Conservation (phyloP, 2,888 invertebrate genomes). For the Hirtodrosophila histrioides region DNA sequence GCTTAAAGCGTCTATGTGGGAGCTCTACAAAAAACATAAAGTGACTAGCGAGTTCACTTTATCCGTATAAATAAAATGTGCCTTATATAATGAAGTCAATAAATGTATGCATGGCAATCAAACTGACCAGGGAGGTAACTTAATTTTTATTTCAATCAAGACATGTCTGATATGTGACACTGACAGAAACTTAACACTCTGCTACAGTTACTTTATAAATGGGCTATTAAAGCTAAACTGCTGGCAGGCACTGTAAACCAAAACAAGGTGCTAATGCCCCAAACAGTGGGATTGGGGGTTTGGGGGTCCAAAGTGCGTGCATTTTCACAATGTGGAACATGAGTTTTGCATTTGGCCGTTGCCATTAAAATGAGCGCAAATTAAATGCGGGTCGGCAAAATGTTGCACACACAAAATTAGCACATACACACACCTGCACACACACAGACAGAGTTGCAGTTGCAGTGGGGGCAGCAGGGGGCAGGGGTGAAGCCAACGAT, state of each 20-base stretch:
- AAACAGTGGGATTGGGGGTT: slow-evolving; percentile 9
- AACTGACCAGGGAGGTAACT: slow-evolving; percentile 1
- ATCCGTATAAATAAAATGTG: too few relatives aligned
- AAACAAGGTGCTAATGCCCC: slow-evolving; percentile 52
- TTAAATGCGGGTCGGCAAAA: slow-evolving; percentile 80
- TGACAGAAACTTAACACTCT: slow-evolving; percentile 14
- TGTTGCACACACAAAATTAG: slow-evolving; percentile 78
- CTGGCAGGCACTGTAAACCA: slow-evolving; percentile 58
- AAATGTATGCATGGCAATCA: background rate
- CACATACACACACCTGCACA: slow-evolving; percentile 63
- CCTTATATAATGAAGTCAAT: too few relatives aligned
- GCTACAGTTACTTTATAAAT: slow-evolving; percentile 31
- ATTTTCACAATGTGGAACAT: slow-evolving; percentile 69
- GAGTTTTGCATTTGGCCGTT: slow-evolving; percentile 78
- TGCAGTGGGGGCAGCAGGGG: slow-evolving; percentile 6
- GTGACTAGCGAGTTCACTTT: too few relatives aligned
- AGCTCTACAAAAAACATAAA: too few relatives aligned
- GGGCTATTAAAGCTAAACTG: slow-evolving; percentile 31
- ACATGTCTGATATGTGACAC: too few relatives aligned
- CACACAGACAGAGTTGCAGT: slow-evolving; percentile 55
- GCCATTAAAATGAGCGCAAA: slow-evolving; percentile 80
- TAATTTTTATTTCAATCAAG: too few relatives aligned
- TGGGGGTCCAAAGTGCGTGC: slow-evolving; percentile 65
- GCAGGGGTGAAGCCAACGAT: slow-evolving; percentile 2
- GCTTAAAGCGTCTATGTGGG: too few relatives aligned